A percentile compares a stretch with the other conserved stretches of the same genome.
Evolutionary conservation across 2,797 vertebrate species (phyloP).

Genomic region (Caiman crocodilus): DNA sequence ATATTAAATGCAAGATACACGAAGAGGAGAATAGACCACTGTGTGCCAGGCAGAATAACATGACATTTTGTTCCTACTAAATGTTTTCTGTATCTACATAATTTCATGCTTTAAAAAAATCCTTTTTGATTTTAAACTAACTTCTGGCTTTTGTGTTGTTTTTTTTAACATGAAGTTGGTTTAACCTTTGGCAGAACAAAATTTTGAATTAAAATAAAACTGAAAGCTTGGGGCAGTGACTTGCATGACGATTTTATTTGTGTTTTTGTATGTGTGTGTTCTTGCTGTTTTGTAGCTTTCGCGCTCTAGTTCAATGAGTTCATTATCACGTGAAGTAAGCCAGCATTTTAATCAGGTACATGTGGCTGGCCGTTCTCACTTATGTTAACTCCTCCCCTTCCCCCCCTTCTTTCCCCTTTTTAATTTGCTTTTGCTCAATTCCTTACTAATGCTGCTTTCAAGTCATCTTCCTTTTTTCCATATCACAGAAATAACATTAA

Average conservation of each 20-base stretch:
- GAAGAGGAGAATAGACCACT: background rate
- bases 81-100: conserved; percentile 53
- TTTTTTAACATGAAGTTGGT: conserved; percentile 34
- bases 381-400: conserved; percentile 20
- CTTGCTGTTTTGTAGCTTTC: conserved; percentile 94
- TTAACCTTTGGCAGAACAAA: conserved; percentile 18
- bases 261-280: conserved; percentile 81
- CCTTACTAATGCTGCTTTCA: conserved; percentile 55
- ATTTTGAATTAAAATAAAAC: conserved; percentile 37
- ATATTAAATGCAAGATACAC: conserved; percentile 7
- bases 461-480: background rate
- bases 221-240: conserved; percentile 69
- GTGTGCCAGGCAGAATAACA: conserved; percentile 62
- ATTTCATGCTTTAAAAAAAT: conserved; percentile 42
- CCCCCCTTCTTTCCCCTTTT: background rate
- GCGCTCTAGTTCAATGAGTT: conserved; percentile 98
- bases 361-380: conserved; percentile 83
- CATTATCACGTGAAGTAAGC: conserved; percentile 98
- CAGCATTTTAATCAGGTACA: conserved; percentile 98
- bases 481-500: conserved; percentile 25
- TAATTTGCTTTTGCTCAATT: conserved; percentile 25
- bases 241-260: conserved; percentile 85
- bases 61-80: conserved; percentile 50
- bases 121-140: conserved; percentile 57
- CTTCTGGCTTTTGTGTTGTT: conserved; percentile 28